Percentiles rank a stretch among this genome's conserved stretches.
These are phyloP conservation scores for Damaliscus lunatus DNA, from an alignment of 2,113 vertebrate species.

Conservation along the genomic window DNA sequence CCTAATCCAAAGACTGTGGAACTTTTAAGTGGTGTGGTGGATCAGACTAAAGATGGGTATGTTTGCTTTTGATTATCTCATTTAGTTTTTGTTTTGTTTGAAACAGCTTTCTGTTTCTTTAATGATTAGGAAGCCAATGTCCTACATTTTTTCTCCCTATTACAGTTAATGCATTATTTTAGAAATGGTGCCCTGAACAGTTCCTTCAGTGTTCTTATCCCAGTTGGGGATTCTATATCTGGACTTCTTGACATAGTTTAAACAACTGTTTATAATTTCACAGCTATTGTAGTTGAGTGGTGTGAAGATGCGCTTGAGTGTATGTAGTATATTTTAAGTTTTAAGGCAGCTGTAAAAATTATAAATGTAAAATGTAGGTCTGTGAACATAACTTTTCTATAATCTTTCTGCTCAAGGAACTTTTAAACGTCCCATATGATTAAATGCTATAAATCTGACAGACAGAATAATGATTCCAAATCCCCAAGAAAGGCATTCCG, in stretches of 20 bases:
- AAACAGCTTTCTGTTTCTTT: not conserved
- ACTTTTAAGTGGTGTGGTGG: slow-evolving; percentile 88
- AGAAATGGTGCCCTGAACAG: not conserved
- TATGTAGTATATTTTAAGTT: not conserved
- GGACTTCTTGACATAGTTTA: not conserved
- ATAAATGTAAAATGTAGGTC: not conserved
- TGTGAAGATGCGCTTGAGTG: not conserved
- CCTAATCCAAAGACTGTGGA: slow-evolving; percentile 83
- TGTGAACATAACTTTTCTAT: not conserved
- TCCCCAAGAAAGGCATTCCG: not conserved
- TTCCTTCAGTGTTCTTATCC: not conserved
- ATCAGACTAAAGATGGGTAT: slow-evolving; percentile 92
- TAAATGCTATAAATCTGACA: not conserved
- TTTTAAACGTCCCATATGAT: not conserved
- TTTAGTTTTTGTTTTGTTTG: not conserved
- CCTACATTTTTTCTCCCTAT: not conserved
- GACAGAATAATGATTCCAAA: not conserved
- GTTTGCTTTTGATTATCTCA: slow-evolving; percentile 48
- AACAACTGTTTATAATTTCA: not conserved
- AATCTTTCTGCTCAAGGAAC: not conserved
- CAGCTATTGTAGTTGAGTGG: not conserved
- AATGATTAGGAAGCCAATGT: not conserved
- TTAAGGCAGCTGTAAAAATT: slow-evolving; percentile 26
- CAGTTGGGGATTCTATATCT: not conserved
- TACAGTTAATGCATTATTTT: not conserved